Base-by-base conservation (phyloP, 2,888 invertebrate genomes). In the Thereva nobilitata region DNA sequence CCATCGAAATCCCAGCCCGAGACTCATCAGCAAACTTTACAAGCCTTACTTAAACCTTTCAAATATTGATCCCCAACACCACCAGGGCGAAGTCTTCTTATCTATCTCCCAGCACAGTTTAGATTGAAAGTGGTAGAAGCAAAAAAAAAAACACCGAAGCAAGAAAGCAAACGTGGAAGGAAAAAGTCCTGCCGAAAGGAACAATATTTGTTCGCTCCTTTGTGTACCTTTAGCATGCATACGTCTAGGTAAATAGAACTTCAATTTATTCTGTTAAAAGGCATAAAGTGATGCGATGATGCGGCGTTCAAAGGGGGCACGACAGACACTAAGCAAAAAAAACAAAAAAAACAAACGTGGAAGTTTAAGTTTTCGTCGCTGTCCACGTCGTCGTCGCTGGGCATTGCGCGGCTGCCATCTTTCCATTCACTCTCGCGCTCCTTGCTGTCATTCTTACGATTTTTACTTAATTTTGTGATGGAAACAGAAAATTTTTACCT, bases 251-350 rank as follows among this genome's bases (percentile, higher is more conserved):
- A 69, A 67, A 69, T 67, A 69, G 59, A 41, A 35, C 7, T 64
- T 66, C 64, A 57, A 57, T 69, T 68, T 64, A 64, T 63, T 57
- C 67, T 67, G 64, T 64, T 69, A 69, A 69, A 63, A 67, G 69
- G 57, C 53, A 57, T 41, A 61, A 67, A 66, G 66, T 63, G 63
- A 68, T 49, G 37, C 47, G 55, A 53, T 61, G 53, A 59, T 66
- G 66, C 66, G 61, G 68, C 55, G 61, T 63, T 59, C 44, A 66
- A 65, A 61, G 49, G 50, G 50, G 61, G 49, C 50, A 23, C 23
- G 23, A 23, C 23, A 23, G 23, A 23, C 23, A 23, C 23, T 23
- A 23, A 23, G 23, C 23, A 23, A 23, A 23, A 40, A 41, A 47
- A 40, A 49, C 12, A 49, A 50, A 37, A 47, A 59, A 59, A 45